Base-by-base conservation (phyloP, 2,888 invertebrate genomes). In the Eupithecia exiguata region DNA sequence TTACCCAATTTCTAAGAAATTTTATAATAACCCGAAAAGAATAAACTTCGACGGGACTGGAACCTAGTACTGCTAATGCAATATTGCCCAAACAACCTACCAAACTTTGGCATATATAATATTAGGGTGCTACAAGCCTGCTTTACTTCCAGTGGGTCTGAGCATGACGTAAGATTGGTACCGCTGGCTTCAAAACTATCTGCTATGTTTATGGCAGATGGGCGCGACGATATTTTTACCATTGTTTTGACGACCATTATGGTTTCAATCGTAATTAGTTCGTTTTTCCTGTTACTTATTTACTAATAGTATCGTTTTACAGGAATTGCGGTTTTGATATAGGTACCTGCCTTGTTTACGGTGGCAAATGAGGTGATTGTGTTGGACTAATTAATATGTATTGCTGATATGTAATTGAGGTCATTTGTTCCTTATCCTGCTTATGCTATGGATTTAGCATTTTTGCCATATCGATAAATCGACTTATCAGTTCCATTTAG, bases 141-240 rank as follows among this genome's bases (percentile, higher is more conserved):
- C 35, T 35, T 62, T 62, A 35, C 62, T 62, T 62, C 9, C 7
- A 35, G 16, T 62, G 18, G 5, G 6, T 18, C 18, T 9, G 65
- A 25, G n/a, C 18, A 67, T 70, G 38, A 67, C 18, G 38, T 53
- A 40, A 40, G 49, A 61, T 61, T 67, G 14, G 14, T 9, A n/a
- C 25, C 38, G 18, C 25, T 66, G 36, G n/a, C 69, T 73, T 61
- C 49, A 14, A n/a, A 46, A 18, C 72, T 75, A 75, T n/a, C n/a
- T 81, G 81, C 75, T 71, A 72, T 78, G 84, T 87, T 88, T 87
- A 89, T 87, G 80, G 83, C 74, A 79, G 72, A 79, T 84, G 84
- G 89, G 91, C 82, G 88, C 83, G 87, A 80, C 87, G 81, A 77
- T 81, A 81, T 86, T 58, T 87, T 87, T 87, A 86, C 82, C 82